Evolutionary conservation across 2,113 vertebrate genomes (phyloP), one percentile per base, ranked within the genome.

Genomic region (Anser cygnoides): DNA sequence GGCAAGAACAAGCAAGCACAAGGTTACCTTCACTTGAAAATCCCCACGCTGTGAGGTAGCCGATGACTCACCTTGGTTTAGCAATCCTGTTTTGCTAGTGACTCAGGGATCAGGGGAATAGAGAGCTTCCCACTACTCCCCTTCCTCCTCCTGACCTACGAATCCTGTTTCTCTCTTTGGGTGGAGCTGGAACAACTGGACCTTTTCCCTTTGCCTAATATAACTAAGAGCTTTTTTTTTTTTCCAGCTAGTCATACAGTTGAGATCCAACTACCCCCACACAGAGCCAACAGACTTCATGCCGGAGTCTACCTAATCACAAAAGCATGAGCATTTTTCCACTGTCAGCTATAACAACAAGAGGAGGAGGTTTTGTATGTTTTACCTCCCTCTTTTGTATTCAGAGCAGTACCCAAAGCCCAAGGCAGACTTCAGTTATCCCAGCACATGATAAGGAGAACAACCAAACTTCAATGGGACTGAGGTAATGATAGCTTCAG

Each of bases 261-360:
- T 76, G 85, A 20, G 41, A 73, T 76, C 35, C 77, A 87, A 43
- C 76, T 63, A 62, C 66, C 70, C 13, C 3, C 39, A 29, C 37
- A 20, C 9, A 55, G 73, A 75, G 91, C 87, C 79, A 90, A 5
- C 3, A 85, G 46, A 5, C 43, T 63, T 33, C 58, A 2, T 1
- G 16, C 37, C 77, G 84, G 70, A 84, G 13, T 0, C 55, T n/a
- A 62, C 66, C 72, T 90, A 87, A 96, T 50, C 75, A 15, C 39
- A 46, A n/a, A 96, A 85, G 72, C 72, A 90, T 4, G 78, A 92
- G 59, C 74, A 23, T 86, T 54, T 70, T 85, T 50, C 44, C 77
- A 39, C 62, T 16, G 35, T 68, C 83, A 80, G 84, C 75, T 35
- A 3, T 2, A n/a, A 8, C 22, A 29, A 16, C 23, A 3, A 0